Conservation (phyloP, 1,140 invertebrate species). For the Brachionus sp. region DNA sequence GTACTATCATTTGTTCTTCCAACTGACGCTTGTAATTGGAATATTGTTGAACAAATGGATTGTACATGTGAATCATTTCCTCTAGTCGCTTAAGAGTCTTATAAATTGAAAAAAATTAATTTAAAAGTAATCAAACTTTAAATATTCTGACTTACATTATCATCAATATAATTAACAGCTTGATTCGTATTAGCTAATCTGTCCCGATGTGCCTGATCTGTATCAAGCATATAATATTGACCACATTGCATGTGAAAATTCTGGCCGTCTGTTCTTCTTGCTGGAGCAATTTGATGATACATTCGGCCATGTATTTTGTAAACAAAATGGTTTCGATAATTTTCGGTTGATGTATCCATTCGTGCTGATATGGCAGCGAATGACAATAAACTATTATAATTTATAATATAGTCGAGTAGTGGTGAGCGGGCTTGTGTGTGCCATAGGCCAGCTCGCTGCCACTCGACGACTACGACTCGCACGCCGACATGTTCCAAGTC, state of each 20-base stretch:
- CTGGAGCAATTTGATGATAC: background rate
- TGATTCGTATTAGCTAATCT: background rate
- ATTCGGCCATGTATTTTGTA: background rate
- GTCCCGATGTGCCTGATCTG: background rate
- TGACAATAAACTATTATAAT: background rate
- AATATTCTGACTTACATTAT: background rate
- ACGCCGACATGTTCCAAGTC: background rate
- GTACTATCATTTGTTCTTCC: background rate
- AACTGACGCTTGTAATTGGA: background rate
- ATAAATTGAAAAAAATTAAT: background rate
- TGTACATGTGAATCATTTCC: background rate
- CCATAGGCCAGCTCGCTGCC: background rate
- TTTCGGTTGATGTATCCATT: background rate
- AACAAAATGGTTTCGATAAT: background rate
- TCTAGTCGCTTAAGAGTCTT: background rate
- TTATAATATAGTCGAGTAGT: background rate
- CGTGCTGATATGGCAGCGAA: background rate
- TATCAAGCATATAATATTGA: background rate
- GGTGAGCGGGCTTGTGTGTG: background rate
- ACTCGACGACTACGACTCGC: background rate
- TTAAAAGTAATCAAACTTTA: background rate
- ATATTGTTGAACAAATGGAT: background rate
- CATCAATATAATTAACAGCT: background rate
- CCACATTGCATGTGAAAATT: constrained; percentile 10
- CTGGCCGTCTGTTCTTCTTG: background rate